Evolutionary conservation across 2,113 vertebrate species (phyloP).

Genomic region (Aspidoscelis tigris): DNA sequence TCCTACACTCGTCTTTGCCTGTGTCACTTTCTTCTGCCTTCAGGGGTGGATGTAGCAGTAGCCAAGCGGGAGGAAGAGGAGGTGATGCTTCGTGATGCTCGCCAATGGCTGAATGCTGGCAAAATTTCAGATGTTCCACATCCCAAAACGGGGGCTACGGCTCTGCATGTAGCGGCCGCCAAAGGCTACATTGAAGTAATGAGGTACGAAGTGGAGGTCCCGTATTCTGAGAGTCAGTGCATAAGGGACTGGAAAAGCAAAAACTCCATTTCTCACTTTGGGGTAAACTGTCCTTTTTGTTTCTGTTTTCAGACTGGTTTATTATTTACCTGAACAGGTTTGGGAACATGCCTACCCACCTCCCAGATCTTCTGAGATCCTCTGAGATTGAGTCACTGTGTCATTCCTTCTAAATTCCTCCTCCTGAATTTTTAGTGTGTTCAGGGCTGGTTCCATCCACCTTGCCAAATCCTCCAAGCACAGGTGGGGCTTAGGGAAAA

Average conservation of each 20-base stretch:
- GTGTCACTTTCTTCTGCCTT: neutral
- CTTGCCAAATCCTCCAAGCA: neutral
- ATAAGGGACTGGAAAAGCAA: neutral
- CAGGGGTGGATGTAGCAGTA: slow-evolving; percentile 87
- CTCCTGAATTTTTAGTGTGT: neutral
- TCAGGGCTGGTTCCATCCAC: neutral
- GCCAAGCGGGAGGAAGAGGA: slow-evolving; percentile 88
- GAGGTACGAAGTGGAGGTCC: slow-evolving; percentile 73
- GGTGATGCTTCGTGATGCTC: slow-evolving; percentile 83
- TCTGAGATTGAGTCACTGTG: neutral
- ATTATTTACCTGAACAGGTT: slow-evolving; percentile 5
- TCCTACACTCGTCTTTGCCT: neutral
- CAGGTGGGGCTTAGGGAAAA: neutral
- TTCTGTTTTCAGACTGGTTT: neutral
- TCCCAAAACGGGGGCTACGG: slow-evolving; percentile 85
- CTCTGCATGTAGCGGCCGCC: slow-evolving; percentile 90
- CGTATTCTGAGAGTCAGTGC: neutral
- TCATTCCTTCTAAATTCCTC: neutral
- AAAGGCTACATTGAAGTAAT: slow-evolving; percentile 92
- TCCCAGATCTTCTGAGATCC: neutral
- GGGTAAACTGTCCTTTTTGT: neutral
- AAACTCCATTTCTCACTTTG: neutral
- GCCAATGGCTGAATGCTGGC: slow-evolving; percentile 83
- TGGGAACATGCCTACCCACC: neutral
- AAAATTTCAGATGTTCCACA: slow-evolving; percentile 77